A percentile compares a stretch with the other conserved stretches of the same genome.
Conservation (phyloP, 1,140 invertebrate genomes). For the Meloidogyne hapla region DNA sequence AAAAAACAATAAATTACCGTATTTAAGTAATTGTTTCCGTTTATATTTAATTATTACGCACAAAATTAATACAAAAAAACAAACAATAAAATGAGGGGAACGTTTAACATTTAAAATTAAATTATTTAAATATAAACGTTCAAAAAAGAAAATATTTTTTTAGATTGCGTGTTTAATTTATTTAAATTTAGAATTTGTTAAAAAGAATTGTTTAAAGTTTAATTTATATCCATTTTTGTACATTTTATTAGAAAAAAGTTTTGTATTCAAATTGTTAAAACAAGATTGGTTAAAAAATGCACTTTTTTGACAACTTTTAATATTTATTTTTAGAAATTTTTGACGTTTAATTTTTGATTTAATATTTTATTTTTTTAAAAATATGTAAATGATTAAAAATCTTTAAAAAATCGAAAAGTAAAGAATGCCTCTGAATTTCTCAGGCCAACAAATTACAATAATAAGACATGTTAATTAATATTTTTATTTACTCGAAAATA, state of each 20-base stretch:
- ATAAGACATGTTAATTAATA: no score
- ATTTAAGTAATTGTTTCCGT: slow-evolving; percentile 6
- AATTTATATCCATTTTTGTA: background rate
- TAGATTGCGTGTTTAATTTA: background rate
- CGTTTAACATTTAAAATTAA: background rate
- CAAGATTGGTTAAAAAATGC: background rate
- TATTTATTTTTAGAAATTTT: background rate
- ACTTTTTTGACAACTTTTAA: background rate
- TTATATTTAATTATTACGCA: background rate
- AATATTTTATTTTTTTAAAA: no score
- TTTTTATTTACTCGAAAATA: no score
- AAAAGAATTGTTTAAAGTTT: background rate
- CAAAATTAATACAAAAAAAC: background rate
- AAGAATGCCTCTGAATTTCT: no score
- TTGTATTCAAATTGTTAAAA: background rate
- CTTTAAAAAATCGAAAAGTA: no score
- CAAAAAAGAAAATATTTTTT: slow-evolving; percentile 6
- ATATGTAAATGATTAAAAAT: no score
- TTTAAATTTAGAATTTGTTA: background rate
- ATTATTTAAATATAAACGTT: background rate
- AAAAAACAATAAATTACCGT: background rate
- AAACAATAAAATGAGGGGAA: background rate
- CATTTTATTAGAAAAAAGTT: no score
- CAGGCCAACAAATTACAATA: no score
- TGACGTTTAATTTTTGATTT: background rate